Evolutionary conservation across 2,113 vertebrate species (phyloP).

Genomic region (Centropus unirufus): DNA sequence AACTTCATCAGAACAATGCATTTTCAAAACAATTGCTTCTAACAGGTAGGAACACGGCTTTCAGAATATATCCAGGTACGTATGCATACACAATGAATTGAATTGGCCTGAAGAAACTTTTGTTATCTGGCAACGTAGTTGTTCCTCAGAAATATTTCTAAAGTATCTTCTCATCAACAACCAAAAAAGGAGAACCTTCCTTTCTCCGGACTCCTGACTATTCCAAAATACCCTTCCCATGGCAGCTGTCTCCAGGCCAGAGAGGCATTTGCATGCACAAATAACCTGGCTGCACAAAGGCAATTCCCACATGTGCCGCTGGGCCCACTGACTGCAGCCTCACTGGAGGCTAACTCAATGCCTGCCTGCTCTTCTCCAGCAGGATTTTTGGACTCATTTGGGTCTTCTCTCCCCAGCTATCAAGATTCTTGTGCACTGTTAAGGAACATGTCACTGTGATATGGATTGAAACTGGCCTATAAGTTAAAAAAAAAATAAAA

Average conservation of each 20-base stretch:
- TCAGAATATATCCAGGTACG: too few relatives aligned
- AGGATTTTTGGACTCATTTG: not conserved
- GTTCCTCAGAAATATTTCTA: not conserved
- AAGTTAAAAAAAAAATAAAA: not conserved
- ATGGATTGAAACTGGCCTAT: not conserved
- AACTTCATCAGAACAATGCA: not conserved
- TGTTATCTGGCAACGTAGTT: not conserved
- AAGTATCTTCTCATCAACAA: not conserved
- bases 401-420: too few relatives aligned
- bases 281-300: not conserved
- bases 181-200: not conserved
- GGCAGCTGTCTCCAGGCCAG: not conserved
- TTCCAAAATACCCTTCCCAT: not conserved
- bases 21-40: not conserved
- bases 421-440: not conserved
- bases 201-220: not conserved
- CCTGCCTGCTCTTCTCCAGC: not conserved
- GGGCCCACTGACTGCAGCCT: accelerated
- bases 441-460: not conserved
- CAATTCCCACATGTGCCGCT: not conserved
- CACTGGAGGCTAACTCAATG: not conserved
- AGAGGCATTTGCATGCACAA: not conserved
- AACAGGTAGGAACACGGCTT: not conserved
- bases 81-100: not conserved
- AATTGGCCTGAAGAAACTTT: not conserved